Conservation (phyloP, 2,113 vertebrate genomes). For the Gavialis gangeticus region DNA sequence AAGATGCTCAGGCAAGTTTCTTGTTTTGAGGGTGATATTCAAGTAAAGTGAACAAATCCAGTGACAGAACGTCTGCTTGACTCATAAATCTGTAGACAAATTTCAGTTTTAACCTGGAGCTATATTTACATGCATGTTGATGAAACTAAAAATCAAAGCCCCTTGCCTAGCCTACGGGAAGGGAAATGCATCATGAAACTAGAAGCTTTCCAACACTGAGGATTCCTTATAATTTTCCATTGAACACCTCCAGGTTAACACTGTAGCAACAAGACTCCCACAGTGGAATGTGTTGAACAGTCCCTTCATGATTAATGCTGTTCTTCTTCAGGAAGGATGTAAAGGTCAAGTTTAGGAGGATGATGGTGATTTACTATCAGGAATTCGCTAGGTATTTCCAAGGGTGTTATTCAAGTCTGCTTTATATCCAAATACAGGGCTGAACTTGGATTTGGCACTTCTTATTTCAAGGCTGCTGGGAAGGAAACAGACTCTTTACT, state of each 20-base stretch:
- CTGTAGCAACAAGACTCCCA: constrained; percentile 52
- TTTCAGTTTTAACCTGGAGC: constrained; percentile 67
- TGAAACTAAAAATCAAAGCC: constrained; percentile 69
- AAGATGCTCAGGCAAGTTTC: constrained; percentile 47
- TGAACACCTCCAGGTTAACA: constrained; percentile 66
- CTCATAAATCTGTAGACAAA: constrained; percentile 73
- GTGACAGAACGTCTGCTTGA: constrained; percentile 68
- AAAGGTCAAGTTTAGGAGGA: constrained; percentile 67
- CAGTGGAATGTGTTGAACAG: constrained; percentile 56
- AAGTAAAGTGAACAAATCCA: constrained; percentile 61
- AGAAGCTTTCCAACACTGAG: constrained; percentile 53
- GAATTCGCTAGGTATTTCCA: constrained; percentile 60
- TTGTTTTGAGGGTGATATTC: not conserved
- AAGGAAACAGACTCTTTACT: constrained; percentile 15
- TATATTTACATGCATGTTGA: constrained; percentile 59
- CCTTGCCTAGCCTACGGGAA: constrained; percentile 53
- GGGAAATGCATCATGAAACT: constrained; percentile 67
- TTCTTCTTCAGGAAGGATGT: constrained; percentile 55
- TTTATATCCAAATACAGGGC: constrained; percentile 61
- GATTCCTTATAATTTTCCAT: constrained; percentile 65
- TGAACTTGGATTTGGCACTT: constrained; percentile 47
- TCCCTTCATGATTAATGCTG: constrained; percentile 61
- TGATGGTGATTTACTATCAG: constrained; percentile 65
- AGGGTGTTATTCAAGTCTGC: constrained; percentile 59
- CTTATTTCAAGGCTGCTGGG: constrained; percentile 35